A percentile compares a stretch with the other conserved stretches of the same genome.
Evolutionary conservation across 2,888 invertebrate species (phyloP).

Genomic region (Copidosoma aretas): DNA sequence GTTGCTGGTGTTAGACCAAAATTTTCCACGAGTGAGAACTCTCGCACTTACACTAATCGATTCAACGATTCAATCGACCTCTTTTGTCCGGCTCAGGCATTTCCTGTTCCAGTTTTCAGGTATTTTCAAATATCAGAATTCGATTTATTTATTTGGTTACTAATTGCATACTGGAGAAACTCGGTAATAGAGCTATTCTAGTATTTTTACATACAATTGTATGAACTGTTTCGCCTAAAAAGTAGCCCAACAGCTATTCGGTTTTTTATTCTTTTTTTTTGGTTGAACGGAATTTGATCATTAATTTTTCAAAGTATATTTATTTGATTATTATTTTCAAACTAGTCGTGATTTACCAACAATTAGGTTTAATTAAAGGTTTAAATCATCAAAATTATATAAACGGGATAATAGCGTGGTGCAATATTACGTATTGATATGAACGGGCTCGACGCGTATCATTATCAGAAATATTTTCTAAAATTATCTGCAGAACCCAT

Average conservation of each 20-base stretch:
- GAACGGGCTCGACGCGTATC: background rate
- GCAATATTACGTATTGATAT: background rate
- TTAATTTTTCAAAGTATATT: too few species aligned
- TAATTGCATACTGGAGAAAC: background rate
- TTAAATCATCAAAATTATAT: background rate
- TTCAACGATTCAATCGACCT: constrained; percentile 65
- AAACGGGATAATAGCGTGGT: background rate
- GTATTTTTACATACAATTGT: too few species aligned
- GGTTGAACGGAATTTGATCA: too few species aligned
- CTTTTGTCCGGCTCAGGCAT: constrained; percentile 79
- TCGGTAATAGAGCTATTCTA: too few species aligned
- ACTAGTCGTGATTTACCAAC: too few species aligned
- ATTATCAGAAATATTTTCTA: constrained; percentile 8
- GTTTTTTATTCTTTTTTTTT: background rate
- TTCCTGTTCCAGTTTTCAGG: constrained; percentile 77
- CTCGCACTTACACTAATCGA: constrained; percentile 58
- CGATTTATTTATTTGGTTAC: constrained; percentile 6
- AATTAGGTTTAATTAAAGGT: background rate
- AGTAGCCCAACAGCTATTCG: background rate
- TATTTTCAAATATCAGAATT: constrained; percentile 55
- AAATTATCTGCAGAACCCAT: constrained; percentile 64
- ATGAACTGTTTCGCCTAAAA: background rate
- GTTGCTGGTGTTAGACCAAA: constrained; percentile 73
- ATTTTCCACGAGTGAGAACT: constrained; percentile 62
- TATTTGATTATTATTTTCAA: too few species aligned